phyloP scores from a whole-genome alignment of 2,888 invertebrate species.

The Falcaria lacertinaria region DNA sequence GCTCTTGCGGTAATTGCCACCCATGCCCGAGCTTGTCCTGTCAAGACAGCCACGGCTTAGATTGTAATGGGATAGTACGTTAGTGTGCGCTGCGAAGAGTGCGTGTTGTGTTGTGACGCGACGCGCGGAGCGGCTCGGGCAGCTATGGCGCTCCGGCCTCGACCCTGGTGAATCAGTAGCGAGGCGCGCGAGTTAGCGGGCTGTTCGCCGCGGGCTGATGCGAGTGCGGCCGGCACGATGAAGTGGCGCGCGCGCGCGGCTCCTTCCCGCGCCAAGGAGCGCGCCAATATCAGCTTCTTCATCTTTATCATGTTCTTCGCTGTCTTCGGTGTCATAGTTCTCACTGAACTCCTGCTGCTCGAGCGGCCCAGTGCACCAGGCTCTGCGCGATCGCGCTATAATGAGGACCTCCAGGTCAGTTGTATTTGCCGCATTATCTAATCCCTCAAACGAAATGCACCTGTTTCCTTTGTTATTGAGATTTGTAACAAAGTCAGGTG shows the following conservation, averaged over 20 bases:
- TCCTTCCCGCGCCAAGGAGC: slow-evolving; percentile 83
- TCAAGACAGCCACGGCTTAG: slow-evolving; percentile 28
- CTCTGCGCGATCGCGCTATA: slow-evolving; percentile 77
- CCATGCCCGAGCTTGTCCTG: slow-evolving; percentile 27
- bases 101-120: slow-evolving; percentile 45
- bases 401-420: slow-evolving; percentile 84
- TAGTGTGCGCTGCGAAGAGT: slow-evolving; percentile 39
- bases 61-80: slow-evolving; percentile 14
- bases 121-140: slow-evolving; percentile 14
- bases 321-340: slow-evolving; percentile 91
- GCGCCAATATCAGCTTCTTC: slow-evolving; percentile 93
- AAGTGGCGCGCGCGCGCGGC: slow-evolving; percentile 74
- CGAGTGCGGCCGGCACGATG: slow-evolving; percentile 51
- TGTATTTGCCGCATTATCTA: slow-evolving; percentile 9
- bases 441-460: slow-evolving; percentile 1
- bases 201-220: slow-evolving; percentile 44
- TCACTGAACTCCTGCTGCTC: slow-evolving; percentile 88
- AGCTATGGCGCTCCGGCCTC: slow-evolving; percentile 15
- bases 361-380: slow-evolving; percentile 79
- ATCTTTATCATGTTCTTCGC: slow-evolving; percentile 95
- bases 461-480: slow-evolving; percentile 14
- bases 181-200: slow-evolving; percentile 42
- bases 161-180: slow-evolving; percentile 48
- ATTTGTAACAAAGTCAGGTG: no score
- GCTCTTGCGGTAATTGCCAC: slow-evolving; percentile 27